Base-by-base conservation (phyloP, 2,113 vertebrate genomes). In the Misgurnus mizolepis region DNA sequence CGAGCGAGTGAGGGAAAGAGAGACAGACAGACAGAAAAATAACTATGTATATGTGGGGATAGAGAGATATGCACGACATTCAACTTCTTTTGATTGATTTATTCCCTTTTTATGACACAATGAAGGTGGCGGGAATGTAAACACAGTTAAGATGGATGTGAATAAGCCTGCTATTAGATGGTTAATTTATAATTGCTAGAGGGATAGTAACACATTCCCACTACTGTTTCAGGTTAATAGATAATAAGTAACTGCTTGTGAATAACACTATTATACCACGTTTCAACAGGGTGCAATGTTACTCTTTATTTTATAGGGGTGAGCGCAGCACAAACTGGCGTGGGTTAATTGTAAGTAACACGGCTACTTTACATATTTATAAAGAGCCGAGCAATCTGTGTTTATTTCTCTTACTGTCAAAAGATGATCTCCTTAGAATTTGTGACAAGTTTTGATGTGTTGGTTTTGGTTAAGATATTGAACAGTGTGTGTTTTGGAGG, bases 211-310 rank as follows among this genome's bases (percentile, higher is more conserved):
- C 72, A 69, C 2, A 50, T 83, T 75, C 64, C 34, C 47, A 79
- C 62, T 12, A 39, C 55, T 56, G 40, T 58, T 41, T 49, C 5
- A 47, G 56, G 77, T 79, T 83, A 79, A 83, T 79, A 66, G 68
- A 72, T 82, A 58, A 79, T 76, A 67, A 60, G 39, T 15, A 73
- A 60, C 10, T 8, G 40, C 50, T 72, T 55, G 27, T 40, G 55
- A 55, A 56, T n/a, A 6, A 5, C 12, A 27, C 41, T 27, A 70
- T 15, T 12, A 53, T 39, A 7, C 3, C 34, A 53, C 0, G 0
- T 50, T 53, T 50, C 14, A 70, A 53, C 7, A 10, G 0, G 14
- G 3, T 17, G 9, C 50, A 69, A 10, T 1, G 11, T 69, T 66
- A 65, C 45, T 8, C 6, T 47, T 47, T 47, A 47, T 47, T 9